Conservation (phyloP, 2,888 invertebrate species). For the Eumacrocentrus americanus region DNA sequence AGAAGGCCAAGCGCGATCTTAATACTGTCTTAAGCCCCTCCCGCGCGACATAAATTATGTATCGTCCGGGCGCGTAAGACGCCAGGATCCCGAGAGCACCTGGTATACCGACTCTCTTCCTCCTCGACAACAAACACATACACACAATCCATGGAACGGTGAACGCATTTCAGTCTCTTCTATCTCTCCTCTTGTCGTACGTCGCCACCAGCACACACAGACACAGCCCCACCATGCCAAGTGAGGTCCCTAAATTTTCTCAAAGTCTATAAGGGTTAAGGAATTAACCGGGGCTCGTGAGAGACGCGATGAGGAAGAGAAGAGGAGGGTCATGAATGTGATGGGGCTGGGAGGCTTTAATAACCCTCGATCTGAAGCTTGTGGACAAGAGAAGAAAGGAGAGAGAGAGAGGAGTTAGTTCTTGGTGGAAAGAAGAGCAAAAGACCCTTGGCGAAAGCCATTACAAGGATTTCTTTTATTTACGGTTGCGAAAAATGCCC, state of each 20-base stretch:
- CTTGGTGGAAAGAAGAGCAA: conserved; percentile 12
- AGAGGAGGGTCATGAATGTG: no score
- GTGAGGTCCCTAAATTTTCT: conserved; percentile 55
- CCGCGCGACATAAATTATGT: conserved; percentile 61
- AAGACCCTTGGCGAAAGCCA: conserved; percentile 54
- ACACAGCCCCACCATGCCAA: no score
- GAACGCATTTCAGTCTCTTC: conserved; percentile 26
- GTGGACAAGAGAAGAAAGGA: conserved; percentile 20
- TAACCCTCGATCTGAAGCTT: conserved; percentile 35
- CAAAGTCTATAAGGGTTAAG: conserved; percentile 59
- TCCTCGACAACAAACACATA: conserved; percentile 15
- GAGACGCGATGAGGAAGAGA: conserved; percentile 11
- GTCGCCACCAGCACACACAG: no score
- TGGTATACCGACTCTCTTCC: conserved; percentile 50
- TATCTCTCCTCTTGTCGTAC: conserved; percentile 25
- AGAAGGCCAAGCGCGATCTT: conserved; percentile 52
- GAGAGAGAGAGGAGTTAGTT: conserved; percentile 17
- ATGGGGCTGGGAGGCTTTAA: conserved; percentile 25
- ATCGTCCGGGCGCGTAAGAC: conserved; percentile 60
- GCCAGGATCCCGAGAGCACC: conserved; percentile 60
- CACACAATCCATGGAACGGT: conserved; percentile 1
- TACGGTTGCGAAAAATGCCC: conserved; percentile 52
- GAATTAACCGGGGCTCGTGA: conserved; percentile 50
- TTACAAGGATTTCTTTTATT: conserved; percentile 61
- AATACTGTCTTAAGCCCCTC: conserved; percentile 60